These are phyloP conservation scores for Nylanderia fulva DNA, from an alignment of 1,140 invertebrate genomes.

Conservation along the genomic window DNA sequence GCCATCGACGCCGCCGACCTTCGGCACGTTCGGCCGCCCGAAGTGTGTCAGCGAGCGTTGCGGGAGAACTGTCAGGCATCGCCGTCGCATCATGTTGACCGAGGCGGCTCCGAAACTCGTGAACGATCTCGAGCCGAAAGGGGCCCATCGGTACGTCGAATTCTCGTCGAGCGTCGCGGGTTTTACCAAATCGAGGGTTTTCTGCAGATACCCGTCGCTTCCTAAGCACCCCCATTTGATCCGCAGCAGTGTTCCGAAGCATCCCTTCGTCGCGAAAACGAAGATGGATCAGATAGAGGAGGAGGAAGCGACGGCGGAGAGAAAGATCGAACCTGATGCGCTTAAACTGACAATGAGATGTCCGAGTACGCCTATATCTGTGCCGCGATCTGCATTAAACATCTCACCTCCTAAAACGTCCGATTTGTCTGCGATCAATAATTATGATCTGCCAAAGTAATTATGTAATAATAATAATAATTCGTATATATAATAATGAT, in stretches of 20 bases:
- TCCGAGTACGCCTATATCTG: background rate
- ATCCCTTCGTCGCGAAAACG: constrained; percentile 60
- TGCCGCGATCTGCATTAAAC: background rate
- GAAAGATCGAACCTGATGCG: background rate
- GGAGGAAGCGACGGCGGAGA: background rate
- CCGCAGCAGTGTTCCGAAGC: constrained; percentile 53
- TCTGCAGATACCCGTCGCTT: background rate
- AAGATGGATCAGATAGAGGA: constrained; percentile 5
- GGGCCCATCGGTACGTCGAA: background rate
- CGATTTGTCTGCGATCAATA: background rate
- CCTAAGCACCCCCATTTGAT: constrained; percentile 26
- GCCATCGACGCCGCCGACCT: background rate
- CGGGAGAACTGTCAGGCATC: background rate
- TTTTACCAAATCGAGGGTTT: background rate
- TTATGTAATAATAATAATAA: background rate
- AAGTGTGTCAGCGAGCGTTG: background rate
- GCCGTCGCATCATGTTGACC: constrained; percentile 62
- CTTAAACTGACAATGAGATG: background rate
- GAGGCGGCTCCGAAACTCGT: too few relatives aligned
- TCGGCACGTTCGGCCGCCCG: background rate
- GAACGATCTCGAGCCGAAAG: too few relatives aligned
- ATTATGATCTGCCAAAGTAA: background rate
- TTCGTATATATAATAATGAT: background rate
- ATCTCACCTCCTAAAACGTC: background rate
- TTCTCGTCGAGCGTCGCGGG: too few relatives aligned